These are phyloP conservation scores for Amyelois transitella DNA, from an alignment of 1,140 invertebrate genomes.

Conservation along the genomic window DNA sequence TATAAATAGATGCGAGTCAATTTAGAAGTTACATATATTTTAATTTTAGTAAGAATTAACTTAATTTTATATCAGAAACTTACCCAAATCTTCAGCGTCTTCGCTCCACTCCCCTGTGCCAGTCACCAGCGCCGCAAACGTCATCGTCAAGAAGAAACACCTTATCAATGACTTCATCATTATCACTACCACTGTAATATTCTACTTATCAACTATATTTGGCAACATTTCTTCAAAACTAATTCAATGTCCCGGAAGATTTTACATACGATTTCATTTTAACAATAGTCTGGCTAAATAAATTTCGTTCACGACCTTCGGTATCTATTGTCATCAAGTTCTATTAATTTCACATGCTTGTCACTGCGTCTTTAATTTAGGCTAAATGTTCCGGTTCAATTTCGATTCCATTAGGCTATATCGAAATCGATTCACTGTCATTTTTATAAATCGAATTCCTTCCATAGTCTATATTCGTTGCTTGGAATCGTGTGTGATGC, in stretches of 20 bases:
- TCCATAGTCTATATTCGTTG: constrained; percentile 17
- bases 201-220: constrained; percentile 17
- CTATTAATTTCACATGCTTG: not conserved
- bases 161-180: constrained; percentile 31
- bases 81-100: constrained; percentile 65
- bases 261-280: not conserved
- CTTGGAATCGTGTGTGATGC: constrained; percentile 14
- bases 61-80: too few relatives aligned
- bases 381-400: not conserved
- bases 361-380: not conserved
- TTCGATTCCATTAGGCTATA: not conserved
- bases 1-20: too few relatives aligned
- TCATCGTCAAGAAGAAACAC: constrained; percentile 25
- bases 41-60: too few relatives aligned
- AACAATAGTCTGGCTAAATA: not conserved
- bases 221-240: constrained; percentile 18
- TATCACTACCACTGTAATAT: constrained; percentile 9
- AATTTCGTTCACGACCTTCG: not conserved
- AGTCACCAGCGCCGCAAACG: constrained; percentile 34
- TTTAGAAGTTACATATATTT: too few relatives aligned
- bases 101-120: constrained; percentile 63
- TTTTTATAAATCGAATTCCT: not conserved
- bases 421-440: not conserved
- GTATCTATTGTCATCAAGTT: not conserved
- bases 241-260: not conserved